A percentile compares a stretch with the other conserved stretches of the same genome.
These are phyloP conservation scores for Tribolium madens DNA, from an alignment of 1,140 invertebrate genomes.

Conservation along the genomic window DNA sequence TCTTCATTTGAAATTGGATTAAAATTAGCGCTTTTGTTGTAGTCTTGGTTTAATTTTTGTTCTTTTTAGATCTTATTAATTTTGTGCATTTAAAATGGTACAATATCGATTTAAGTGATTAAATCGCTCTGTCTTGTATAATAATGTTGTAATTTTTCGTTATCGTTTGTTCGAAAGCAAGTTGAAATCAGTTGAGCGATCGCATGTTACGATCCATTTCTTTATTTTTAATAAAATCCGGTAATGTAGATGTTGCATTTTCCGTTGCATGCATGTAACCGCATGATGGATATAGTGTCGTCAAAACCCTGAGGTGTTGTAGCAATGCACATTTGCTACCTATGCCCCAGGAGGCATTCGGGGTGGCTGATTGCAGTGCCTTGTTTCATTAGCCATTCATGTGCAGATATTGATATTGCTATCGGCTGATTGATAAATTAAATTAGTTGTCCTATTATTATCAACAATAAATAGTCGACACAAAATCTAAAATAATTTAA, in stretches of 20 bases:
- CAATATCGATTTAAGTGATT: too few species aligned
- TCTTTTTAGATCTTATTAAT: too few species aligned
- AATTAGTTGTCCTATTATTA: slow-evolving; percentile 42
- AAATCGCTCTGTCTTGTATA: too few species aligned
- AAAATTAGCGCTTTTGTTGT: too few species aligned
- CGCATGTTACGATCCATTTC: neutral
- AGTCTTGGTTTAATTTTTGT: too few species aligned
- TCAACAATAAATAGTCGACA: neutral
- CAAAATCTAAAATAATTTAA: slow-evolving; percentile 13
- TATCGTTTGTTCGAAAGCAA: neutral
- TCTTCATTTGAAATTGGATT: too few species aligned
- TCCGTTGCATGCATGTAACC: slow-evolving; percentile 16
- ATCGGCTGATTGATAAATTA: slow-evolving; percentile 54
- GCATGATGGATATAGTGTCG: slow-evolving; percentile 32
- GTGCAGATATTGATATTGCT: slow-evolving; percentile 53
- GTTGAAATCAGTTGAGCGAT: neutral
- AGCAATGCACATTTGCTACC: slow-evolving; percentile 25
- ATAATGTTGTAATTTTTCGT: too few species aligned
- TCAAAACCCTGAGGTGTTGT: slow-evolving; percentile 33
- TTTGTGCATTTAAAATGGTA: too few species aligned
- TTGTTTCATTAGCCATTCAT: slow-evolving; percentile 55
- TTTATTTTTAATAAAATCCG: neutral
- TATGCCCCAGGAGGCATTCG: slow-evolving; percentile 43
- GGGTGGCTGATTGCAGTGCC: slow-evolving; percentile 51
- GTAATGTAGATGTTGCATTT: slow-evolving; percentile 9